phyloP scores from a whole-genome alignment of 2,797 vertebrate species.

The Urosaurus nigricauda region DNA sequence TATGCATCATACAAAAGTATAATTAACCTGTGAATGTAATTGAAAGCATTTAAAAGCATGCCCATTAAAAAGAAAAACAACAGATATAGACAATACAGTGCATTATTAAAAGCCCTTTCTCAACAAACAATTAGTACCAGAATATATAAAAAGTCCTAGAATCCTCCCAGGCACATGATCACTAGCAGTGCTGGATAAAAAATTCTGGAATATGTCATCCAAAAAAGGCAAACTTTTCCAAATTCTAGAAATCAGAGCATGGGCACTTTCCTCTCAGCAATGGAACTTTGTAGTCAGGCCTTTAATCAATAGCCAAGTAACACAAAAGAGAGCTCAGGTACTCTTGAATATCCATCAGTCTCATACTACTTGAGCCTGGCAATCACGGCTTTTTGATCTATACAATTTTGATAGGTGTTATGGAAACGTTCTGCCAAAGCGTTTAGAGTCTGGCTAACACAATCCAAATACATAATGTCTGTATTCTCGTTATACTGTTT shows the following conservation, averaged over 20 bases:
- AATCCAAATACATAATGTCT: constrained; percentile 6
- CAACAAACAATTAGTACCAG: too few relatives aligned
- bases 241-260: neutral
- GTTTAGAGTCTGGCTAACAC: neutral
- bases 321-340: neutral
- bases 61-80: too few relatives aligned
- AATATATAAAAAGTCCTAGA: too few relatives aligned
- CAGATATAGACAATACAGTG: too few relatives aligned
- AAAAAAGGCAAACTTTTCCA: neutral
- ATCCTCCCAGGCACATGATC: too few relatives aligned
- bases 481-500: neutral
- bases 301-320: neutral
- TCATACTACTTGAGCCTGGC: constrained; percentile 7
- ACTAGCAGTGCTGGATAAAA: too few relatives aligned
- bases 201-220: too few relatives aligned
- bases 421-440: neutral
- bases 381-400: constrained; percentile 1
- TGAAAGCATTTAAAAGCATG: too few relatives aligned
- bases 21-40: too few relatives aligned
- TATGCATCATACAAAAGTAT: too few relatives aligned
- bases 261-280: neutral
- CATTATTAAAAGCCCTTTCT: too few relatives aligned
- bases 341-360: constrained; percentile 12
- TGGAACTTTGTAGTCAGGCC: neutral
- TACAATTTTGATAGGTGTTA: neutral